These are phyloP conservation scores for Ephialtes manifestator DNA, from an alignment of 2,888 invertebrate species.

Conservation along the genomic window DNA sequence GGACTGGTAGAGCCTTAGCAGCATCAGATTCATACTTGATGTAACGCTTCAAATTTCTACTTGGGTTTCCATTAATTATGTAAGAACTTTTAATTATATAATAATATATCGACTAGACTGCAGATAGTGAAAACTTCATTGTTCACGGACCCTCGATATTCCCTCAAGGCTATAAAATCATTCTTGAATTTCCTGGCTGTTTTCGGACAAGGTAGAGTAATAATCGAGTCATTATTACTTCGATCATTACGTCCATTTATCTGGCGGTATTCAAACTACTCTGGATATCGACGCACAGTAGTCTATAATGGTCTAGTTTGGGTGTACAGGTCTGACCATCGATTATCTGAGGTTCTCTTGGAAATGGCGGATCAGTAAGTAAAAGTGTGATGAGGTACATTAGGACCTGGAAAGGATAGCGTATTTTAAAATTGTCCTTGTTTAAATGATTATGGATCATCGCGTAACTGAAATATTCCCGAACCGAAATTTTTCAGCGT, in stretches of 20 bases:
- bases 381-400: no score
- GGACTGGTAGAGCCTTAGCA: no score
- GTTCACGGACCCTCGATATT: conserved; percentile 26
- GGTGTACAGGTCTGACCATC: neutral
- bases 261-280: neutral
- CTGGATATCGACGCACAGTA: conserved; percentile 1
- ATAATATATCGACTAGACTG: no score
- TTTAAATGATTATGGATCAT: no score
- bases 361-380: neutral
- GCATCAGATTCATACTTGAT: no score
- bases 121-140: conserved; percentile 58
- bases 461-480: no score
- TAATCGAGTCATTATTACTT: conserved; percentile 64
- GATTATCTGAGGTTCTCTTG: neutral
- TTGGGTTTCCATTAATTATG: no score
- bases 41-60: no score
- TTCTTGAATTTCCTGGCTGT: conserved; percentile 37
- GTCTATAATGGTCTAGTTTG: neutral
- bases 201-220: conserved; percentile 45
- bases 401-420: no score
- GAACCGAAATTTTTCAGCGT: no score
- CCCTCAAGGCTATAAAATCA: conserved; percentile 40
- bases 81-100: no score
- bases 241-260: conserved; percentile 46
- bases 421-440: neutral